phyloP scores from a whole-genome alignment of 92 coral and sea anemone genomes.

The Heliopora coerulea region DNA sequence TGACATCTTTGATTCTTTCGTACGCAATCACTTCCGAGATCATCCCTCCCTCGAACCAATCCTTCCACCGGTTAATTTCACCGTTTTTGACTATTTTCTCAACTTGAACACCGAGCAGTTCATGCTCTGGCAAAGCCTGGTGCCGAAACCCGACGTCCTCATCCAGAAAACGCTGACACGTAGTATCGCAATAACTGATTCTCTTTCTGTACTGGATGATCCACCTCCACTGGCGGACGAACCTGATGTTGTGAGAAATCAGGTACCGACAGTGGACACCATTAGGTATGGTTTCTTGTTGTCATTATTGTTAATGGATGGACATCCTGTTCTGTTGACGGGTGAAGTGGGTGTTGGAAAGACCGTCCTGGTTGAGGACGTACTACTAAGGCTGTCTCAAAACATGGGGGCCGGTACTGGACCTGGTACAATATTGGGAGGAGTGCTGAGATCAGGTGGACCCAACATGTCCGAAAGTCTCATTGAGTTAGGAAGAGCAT shows the following conservation, averaged over 20 bases:
- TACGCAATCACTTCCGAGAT: constrained; percentile 68
- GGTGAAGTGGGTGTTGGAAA: constrained; percentile 89
- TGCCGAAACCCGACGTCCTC: constrained; percentile 76
- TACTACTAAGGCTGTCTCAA: constrained; percentile 66
- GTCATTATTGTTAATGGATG: constrained; percentile 67
- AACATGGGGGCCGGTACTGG: constrained; percentile 70
- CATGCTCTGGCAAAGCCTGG: constrained; percentile 74
- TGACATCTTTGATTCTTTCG: constrained; percentile 67
- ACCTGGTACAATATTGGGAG: constrained; percentile 77
- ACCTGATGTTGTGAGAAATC: constrained; percentile 64
- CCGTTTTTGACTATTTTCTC: constrained; percentile 77
- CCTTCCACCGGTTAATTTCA: constrained; percentile 20
- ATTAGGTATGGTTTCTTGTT: constrained; percentile 80
- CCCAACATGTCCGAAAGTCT: constrained; percentile 69
- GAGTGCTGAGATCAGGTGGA: constrained; percentile 78
- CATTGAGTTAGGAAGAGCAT: constrained; percentile 49
- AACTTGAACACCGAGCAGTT: constrained; percentile 89
- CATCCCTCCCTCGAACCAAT: constrained; percentile 41
- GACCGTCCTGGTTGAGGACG: constrained; percentile 75
- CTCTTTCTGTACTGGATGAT: constrained; percentile 60
- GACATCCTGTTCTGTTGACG: constrained; percentile 82
- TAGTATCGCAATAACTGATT: constrained; percentile 72
- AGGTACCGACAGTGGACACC: constrained; percentile 91
- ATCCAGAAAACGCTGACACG: constrained; percentile 86
- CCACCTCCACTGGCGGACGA: constrained; percentile 57